phyloP scores from a whole-genome alignment of 2,888 invertebrate genomes.

The Xestia xanthographa region DNA sequence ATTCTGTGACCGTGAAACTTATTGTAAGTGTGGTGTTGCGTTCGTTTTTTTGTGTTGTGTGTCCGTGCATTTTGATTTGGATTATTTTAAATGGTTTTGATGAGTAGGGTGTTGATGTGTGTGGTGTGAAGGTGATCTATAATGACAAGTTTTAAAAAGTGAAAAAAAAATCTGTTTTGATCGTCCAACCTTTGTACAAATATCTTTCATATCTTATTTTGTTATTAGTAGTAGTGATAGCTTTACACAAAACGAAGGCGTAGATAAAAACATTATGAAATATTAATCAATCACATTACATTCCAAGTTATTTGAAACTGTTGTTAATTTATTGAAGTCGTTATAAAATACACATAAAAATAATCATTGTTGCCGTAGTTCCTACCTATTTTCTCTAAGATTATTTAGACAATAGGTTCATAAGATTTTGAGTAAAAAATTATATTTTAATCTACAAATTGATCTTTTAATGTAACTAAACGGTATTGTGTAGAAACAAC shows the following conservation, averaged over 20 bases:
- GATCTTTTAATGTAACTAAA: too few relatives aligned
- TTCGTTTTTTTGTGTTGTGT: constrained; percentile 42
- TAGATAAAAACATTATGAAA: neutral
- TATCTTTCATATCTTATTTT: neutral
- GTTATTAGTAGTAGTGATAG: neutral
- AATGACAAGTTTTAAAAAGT: neutral
- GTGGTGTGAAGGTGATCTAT: neutral
- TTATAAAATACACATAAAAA: too few relatives aligned
- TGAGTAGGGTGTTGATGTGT: neutral
- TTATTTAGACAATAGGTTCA: too few relatives aligned
- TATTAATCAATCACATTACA: neutral
- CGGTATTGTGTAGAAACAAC: too few relatives aligned
- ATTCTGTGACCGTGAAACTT: constrained; percentile 78
- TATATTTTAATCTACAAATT: too few relatives aligned
- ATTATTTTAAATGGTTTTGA: constrained; percentile 14
- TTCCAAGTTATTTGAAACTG: neutral
- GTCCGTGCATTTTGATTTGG: constrained; percentile 30
- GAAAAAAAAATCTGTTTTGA: neutral
- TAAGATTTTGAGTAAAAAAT: too few relatives aligned
- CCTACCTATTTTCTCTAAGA: too few relatives aligned
- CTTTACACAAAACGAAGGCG: neutral
- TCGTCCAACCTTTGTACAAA: neutral
- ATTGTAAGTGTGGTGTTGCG: constrained; percentile 75
- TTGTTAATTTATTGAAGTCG: neutral
- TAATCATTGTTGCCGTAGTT: too few relatives aligned